phyloP scores from a whole-genome alignment of 2,888 invertebrate genomes.

The Oithona nana region DNA sequence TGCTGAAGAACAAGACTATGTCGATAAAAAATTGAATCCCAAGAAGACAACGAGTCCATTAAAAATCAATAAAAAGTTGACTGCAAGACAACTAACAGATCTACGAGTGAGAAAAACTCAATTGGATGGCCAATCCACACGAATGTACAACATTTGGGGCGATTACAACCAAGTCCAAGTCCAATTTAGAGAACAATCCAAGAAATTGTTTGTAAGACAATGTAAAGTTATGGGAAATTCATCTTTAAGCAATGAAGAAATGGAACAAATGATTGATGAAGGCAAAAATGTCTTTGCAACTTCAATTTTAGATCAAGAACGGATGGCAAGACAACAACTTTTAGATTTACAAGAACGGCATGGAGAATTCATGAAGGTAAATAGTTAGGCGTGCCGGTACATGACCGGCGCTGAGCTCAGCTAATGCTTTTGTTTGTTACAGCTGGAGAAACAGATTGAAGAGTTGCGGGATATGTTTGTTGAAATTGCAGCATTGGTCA shows the following conservation, averaged over 20 bases:
- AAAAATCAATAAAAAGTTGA: not conserved
- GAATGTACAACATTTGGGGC: constrained; percentile 4
- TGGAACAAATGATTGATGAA: constrained; percentile 11
- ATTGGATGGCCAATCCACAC: not conserved
- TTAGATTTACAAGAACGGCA: constrained; percentile 14
- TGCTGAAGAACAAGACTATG: not conserved
- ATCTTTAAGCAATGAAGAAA: not conserved
- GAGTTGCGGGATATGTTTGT: constrained; percentile 16
- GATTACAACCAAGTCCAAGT: constrained; percentile 6
- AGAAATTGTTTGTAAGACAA: not conserved
- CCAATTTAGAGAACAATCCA: constrained; percentile 3
- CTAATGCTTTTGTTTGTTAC: too few relatives aligned
- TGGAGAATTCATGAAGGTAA: constrained; percentile 12
- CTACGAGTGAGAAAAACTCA: not conserved
- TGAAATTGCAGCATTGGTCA: constrained; percentile 15
- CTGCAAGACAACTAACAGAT: not conserved
- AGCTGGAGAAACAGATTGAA: constrained; percentile 6
- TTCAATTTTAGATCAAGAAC: constrained; percentile 9
- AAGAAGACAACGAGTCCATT: not conserved
- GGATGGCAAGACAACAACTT: constrained; percentile 4
- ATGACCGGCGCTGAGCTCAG: too few relatives aligned
- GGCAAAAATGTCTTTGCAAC: constrained; percentile 11
- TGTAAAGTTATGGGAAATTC: constrained; percentile 7
- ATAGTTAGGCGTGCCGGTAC: not conserved
- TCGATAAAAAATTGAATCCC: not conserved